A percentile compares a stretch with the other conserved stretches of the same genome.
Conservation (phyloP, 2,888 invertebrate genomes). For the Acronicta aceris region DNA sequence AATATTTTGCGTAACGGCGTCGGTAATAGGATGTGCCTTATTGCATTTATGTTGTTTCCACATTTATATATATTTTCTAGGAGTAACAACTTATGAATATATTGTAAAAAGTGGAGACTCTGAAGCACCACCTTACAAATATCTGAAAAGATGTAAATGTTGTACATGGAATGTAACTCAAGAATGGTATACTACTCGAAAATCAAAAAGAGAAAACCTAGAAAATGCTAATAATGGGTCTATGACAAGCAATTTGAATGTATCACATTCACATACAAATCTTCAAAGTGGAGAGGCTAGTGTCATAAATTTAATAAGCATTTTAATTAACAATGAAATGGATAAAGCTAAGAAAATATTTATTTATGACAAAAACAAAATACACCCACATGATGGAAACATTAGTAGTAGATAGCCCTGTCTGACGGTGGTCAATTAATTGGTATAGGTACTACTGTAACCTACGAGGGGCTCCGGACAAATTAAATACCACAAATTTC, state of each 20-base stretch:
- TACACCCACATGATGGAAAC: slow-evolving; percentile 75
- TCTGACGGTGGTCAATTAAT: slow-evolving; percentile 18
- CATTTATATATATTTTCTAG: slow-evolving; percentile 94
- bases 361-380: slow-evolving; percentile 77
- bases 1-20: slow-evolving; percentile 92
- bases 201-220: slow-evolving; percentile 44
- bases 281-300: slow-evolving; percentile 58
- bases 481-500: no score
- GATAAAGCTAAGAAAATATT: slow-evolving; percentile 76
- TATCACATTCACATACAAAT: slow-evolving; percentile 46
- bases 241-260: slow-evolving; percentile 50
- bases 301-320: slow-evolving; percentile 72
- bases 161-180: slow-evolving; percentile 62
- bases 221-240: slow-evolving; percentile 45
- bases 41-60: slow-evolving; percentile 96
- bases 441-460: no score
- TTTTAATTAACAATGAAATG: slow-evolving; percentile 77
- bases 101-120: slow-evolving; percentile 84
- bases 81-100: slow-evolving; percentile 97
- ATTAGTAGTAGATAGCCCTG: slow-evolving; percentile 50
- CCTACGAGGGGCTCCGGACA: no score
- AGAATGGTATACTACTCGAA: slow-evolving; percentile 53
- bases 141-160: slow-evolving; percentile 59
- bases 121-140: slow-evolving; percentile 59
- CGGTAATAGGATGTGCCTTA: slow-evolving; percentile 93